Conservation (phyloP, 2,888 invertebrate genomes). For the Laspeyria flexula region DNA sequence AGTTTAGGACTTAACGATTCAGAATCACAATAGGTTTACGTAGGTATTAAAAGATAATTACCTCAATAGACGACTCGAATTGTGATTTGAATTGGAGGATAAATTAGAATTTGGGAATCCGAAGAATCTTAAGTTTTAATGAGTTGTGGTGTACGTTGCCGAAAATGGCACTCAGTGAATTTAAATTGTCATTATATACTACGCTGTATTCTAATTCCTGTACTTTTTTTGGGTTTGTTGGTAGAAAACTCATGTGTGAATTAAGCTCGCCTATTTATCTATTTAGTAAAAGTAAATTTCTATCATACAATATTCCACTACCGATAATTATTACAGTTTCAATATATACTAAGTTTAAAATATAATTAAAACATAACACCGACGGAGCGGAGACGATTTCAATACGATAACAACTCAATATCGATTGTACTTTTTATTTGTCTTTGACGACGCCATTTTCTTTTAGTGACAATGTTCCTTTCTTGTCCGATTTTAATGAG, state of each 20-base stretch:
- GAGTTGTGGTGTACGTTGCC: not conserved
- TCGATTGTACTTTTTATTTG: slow-evolving; percentile 6
- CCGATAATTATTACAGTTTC: too few relatives aligned
- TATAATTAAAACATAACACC: slow-evolving; percentile 7
- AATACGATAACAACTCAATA: slow-evolving; percentile 2
- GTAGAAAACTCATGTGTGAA: too few relatives aligned
- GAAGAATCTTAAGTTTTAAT: not conserved
- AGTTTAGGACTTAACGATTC: slow-evolving; percentile 25
- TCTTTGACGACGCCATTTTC: not conserved
- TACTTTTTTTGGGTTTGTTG: too few relatives aligned
- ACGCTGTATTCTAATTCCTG: too few relatives aligned
- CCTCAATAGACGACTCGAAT: slow-evolving; percentile 24
- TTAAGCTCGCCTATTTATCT: too few relatives aligned
- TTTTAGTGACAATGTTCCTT: slow-evolving; percentile 2
- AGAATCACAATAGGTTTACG: slow-evolving; percentile 31
- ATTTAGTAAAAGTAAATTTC: too few relatives aligned
- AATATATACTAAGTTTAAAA: too few relatives aligned
- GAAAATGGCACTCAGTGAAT: too few relatives aligned
- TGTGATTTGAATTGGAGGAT: slow-evolving; percentile 7
- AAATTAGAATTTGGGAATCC: not conserved
- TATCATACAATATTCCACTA: too few relatives aligned
- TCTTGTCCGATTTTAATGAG: slow-evolving; percentile 2
- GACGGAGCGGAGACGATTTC: not conserved
- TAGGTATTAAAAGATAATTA: slow-evolving; percentile 24
- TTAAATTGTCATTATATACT: too few relatives aligned